These are phyloP conservation scores for Chlamydotis undulata DNA, from an alignment of 2,113 vertebrate genomes.

Conservation along the genomic window DNA sequence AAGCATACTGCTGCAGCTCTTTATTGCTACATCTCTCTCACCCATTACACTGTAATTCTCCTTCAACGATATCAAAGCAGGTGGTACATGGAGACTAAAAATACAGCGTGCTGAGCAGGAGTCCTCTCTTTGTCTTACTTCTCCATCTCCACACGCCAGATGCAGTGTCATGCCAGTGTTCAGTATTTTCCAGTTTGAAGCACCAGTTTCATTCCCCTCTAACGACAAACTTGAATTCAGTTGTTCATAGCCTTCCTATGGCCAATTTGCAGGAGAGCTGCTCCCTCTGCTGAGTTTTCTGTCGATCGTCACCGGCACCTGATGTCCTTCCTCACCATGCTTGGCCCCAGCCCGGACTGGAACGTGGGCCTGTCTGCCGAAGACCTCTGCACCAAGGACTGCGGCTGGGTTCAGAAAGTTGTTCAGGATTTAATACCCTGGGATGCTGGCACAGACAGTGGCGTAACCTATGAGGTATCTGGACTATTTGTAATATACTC, in stretches of 20 bases:
- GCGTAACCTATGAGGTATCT: constrained; percentile 91
- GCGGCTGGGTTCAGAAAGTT: constrained; percentile 94
- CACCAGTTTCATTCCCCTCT: not conserved
- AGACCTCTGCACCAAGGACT: constrained; percentile 97
- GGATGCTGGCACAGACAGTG: constrained; percentile 96
- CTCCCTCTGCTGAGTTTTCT: constrained; percentile 97
- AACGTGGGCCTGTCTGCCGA: constrained; percentile 95
- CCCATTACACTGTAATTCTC: not conserved
- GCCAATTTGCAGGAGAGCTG: constrained; percentile 85
- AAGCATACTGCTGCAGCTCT: not conserved
- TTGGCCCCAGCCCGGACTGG: constrained; percentile 98
- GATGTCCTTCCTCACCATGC: constrained; percentile 98
- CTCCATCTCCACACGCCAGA: not conserved
- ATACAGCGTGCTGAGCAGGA: not conserved
- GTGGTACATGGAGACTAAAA: not conserved
- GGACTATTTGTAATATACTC: not conserved
- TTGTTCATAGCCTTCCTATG: not conserved
- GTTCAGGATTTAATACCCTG: constrained; percentile 96
- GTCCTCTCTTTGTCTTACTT: not conserved
- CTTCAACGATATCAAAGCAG: not conserved
- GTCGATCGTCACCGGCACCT: constrained; percentile 93
- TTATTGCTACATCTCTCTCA: not conserved
- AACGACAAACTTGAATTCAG: not conserved
- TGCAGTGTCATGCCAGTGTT: not conserved
- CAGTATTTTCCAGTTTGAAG: not conserved